Evolutionary conservation across 2,888 invertebrate genomes (phyloP), one percentile per base, ranked within the genome.

Genomic region (Deilephila porcellus): DNA sequence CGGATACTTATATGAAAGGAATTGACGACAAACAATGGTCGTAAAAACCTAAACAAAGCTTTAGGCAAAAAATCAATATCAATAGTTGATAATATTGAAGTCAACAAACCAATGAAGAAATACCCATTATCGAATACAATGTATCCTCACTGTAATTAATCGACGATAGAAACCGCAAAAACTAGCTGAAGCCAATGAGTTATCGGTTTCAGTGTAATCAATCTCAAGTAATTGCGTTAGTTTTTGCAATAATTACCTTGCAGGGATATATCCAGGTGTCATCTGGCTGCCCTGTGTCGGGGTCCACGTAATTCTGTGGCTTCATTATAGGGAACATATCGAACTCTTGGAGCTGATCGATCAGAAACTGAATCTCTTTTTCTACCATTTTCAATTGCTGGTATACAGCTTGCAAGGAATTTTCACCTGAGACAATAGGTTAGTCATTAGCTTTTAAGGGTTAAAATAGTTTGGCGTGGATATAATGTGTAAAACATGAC

Each of bases 321-420:
- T 83, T 85, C 7, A 93, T 74, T 1, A 91, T 64, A 3, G 95
- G 95, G 78, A 96, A 96, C 71, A 97, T 82, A 85, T 97, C 96
- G 74, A 95, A 96, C 25, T 86, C 85, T 74, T 95, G 90, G 62
- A 97, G 83, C 78, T 94, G 91, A 71, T 95, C 92, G 1, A 97
- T 94, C 56, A 96, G 93, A 75, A 91, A 92, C 60, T 95, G 91
- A 20, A 97, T 92, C 80, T 97, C 96, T 60, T 92, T 91, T 74
- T 96, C 96, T 17, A 97, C 96, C 89, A 97, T 96, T 77, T 96
- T 95, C 7, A 97, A 94, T 86, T 97, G 97, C 19, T 95, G 94
- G 70, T 97, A 96, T 14, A 97, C 95, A 0, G 97, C 96, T 76
- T 94, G 93, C 5, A 97, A 87, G 34, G 96, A 95, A 77, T 96